A percentile compares a stretch with the other conserved stretches of the same genome.
Conservation (phyloP, 1,140 invertebrate species). For the Drosophila hydei region DNA sequence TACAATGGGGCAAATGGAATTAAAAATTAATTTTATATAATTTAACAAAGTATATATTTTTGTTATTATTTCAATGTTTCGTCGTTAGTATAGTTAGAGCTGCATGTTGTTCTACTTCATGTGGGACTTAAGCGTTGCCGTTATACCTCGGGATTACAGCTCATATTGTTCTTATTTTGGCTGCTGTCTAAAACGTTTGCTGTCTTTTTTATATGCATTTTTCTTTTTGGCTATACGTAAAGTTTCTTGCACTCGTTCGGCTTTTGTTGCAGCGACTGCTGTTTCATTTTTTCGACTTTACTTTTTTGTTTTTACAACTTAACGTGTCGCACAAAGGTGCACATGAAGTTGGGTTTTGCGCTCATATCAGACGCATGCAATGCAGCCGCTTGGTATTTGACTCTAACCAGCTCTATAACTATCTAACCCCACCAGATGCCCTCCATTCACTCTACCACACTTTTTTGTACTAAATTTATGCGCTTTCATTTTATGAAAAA, state of each 20-base stretch:
- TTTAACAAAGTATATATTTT: not conserved
- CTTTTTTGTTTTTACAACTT: slow-evolving; percentile 75
- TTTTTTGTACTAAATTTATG: slow-evolving; percentile 81
- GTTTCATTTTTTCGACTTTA: slow-evolving; percentile 21
- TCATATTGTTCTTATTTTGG: slow-evolving; percentile 20
- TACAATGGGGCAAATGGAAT: too few species aligned
- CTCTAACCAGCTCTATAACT: slow-evolving; percentile 55
- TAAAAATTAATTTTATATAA: not conserved
- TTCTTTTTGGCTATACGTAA: slow-evolving; percentile 40
- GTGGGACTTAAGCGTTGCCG: not conserved
- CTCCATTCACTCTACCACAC: not conserved
- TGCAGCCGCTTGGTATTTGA: slow-evolving; percentile 74
- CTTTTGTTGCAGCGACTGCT: slow-evolving; percentile 54
- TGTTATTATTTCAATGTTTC: not conserved
- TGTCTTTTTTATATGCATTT: slow-evolving; percentile 3
- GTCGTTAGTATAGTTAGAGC: not conserved
- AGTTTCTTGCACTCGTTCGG: slow-evolving; percentile 39
- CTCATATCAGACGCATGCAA: slow-evolving; percentile 69
- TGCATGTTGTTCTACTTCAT: not conserved
- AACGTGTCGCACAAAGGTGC: slow-evolving; percentile 81
- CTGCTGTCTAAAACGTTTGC: slow-evolving; percentile 29
- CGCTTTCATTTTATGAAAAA: slow-evolving; percentile 83
- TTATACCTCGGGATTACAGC: not conserved
- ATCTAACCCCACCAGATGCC: slow-evolving; percentile 8
- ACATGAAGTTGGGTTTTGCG: slow-evolving; percentile 32